Percentiles rank a stretch among this genome's conserved stretches.
Conservation (phyloP, 1,140 invertebrate species). For the Saccostrea glomerata region DNA sequence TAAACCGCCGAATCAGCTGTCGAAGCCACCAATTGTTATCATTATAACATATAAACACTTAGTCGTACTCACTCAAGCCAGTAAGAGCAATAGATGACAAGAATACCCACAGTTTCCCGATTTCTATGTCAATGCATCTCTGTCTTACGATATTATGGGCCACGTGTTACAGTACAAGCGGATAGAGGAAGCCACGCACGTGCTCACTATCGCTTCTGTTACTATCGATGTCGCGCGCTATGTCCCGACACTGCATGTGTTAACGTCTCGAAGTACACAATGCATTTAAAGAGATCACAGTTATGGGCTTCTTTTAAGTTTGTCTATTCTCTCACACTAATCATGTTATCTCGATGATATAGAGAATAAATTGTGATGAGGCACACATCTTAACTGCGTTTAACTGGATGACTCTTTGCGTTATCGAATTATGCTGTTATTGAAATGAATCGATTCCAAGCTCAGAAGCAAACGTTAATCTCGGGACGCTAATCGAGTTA, state of each 20-base stretch:
- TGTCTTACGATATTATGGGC: not conserved
- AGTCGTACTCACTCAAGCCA: not conserved
- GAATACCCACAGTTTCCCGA: not conserved
- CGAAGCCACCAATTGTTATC: not conserved
- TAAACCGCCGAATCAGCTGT: not conserved
- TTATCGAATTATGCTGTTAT: constrained; percentile 9
- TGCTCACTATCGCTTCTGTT: constrained; percentile 7
- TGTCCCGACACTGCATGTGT: constrained; percentile 27
- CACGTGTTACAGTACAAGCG: constrained; percentile 26
- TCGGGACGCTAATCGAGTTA: not conserved
- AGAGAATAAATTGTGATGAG: constrained; percentile 9
- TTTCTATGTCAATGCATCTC: not conserved
- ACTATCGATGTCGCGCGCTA: not conserved
- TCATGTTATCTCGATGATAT: not conserved
- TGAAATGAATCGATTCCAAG: constrained; percentile 16
- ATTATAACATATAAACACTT: not conserved
- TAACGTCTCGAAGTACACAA: constrained; percentile 1
- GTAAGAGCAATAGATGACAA: not conserved
- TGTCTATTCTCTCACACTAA: not conserved
- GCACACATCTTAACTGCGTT: not conserved
- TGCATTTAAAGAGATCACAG: constrained; percentile 8
- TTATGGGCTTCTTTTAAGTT: not conserved
- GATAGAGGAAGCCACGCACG: not conserved
- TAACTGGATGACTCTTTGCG: not conserved
- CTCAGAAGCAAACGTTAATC: constrained; percentile 10